Evolutionary conservation across 2,888 invertebrate genomes (phyloP).

Genomic region (Bhutanitis thaidina): DNA sequence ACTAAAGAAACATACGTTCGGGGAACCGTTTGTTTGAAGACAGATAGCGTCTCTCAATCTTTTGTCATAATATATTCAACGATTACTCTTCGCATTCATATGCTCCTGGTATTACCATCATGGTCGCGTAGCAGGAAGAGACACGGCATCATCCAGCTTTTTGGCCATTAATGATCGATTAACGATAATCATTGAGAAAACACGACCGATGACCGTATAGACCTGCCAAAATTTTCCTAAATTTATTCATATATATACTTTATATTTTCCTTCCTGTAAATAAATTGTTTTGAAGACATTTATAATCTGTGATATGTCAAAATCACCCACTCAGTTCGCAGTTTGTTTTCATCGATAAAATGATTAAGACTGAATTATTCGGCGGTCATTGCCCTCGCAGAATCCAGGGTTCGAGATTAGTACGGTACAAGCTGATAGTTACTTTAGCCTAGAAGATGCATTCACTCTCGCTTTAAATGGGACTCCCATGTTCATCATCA

Average conservation of each 20-base stretch:
- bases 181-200: not conserved
- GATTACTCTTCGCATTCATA: not conserved
- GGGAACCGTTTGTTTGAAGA: too few relatives aligned
- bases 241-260: not conserved
- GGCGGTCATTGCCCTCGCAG: too few relatives aligned
- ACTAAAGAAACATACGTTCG: too few relatives aligned
- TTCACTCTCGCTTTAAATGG: too few relatives aligned
- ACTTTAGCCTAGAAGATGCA: too few relatives aligned
- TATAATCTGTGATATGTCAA: not conserved
- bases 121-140: constrained; percentile 2
- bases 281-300: not conserved
- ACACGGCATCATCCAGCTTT: not conserved
- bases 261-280: not conserved
- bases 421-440: too few relatives aligned
- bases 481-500: too few relatives aligned
- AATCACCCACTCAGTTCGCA: too few relatives aligned
- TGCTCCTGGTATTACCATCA: constrained; percentile 6
- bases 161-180: not conserved
- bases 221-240: not conserved
- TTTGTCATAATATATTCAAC: not conserved
- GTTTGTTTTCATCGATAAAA: too few relatives aligned
- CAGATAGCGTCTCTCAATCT: too few relatives aligned
- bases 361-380: too few relatives aligned
- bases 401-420: too few relatives aligned
- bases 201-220: not conserved